Conservation (phyloP, 2,888 invertebrate species). For the Heliconius aoede region DNA sequence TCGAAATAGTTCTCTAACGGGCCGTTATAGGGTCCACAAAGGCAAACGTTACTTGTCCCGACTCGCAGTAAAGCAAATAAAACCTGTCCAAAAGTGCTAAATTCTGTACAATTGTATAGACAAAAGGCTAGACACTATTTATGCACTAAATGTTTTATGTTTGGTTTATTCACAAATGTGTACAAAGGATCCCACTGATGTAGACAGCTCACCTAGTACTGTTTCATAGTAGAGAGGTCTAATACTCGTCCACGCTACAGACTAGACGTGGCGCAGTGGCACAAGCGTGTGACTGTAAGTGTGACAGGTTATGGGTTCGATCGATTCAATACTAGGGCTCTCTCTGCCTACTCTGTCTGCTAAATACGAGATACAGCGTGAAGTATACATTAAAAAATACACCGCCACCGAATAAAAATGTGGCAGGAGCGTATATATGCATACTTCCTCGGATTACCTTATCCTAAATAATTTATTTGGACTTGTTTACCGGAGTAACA, state of each 20-base stretch:
- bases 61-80: background rate
- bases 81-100: slow-evolving; percentile 11
- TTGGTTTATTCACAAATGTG: background rate
- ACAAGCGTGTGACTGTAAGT: no score
- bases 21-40: slow-evolving; percentile 6
- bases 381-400: no score
- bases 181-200: background rate
- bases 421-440: slow-evolving; percentile 14
- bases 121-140: slow-evolving; percentile 14
- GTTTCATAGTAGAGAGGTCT: background rate
- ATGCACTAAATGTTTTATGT: slow-evolving; percentile 20
- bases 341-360: no score
- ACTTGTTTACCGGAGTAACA: slow-evolving; percentile 68
- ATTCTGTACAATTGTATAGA: slow-evolving; percentile 10
- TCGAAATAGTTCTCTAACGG: background rate
- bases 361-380: no score
- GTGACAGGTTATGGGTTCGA: no score
- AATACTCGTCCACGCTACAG: no score
- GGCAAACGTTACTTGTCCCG: background rate
- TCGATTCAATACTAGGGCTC: no score
- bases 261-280: no score
- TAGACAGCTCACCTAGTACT: background rate
- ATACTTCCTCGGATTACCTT: slow-evolving; percentile 61
- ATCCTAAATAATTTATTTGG: slow-evolving; percentile 73
- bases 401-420: background rate